Conservation (phyloP, 1,140 invertebrate genomes). For the Listronotus bonariensis region DNA sequence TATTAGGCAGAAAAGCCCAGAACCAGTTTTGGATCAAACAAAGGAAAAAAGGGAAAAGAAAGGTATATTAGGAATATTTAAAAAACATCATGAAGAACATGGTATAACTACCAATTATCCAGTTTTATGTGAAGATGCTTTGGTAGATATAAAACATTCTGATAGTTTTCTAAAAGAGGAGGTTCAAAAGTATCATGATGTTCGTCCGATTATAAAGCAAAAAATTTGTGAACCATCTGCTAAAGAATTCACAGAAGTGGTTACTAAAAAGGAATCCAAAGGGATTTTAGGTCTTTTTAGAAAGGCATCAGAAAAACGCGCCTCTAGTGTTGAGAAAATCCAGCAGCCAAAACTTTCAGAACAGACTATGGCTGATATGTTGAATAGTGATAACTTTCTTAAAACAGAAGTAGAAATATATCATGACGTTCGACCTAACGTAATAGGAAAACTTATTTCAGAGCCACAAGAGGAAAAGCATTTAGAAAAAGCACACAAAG, state of each 20-base stretch:
- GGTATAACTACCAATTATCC: background rate
- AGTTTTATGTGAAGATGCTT: conserved; percentile 21
- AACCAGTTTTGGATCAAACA: background rate
- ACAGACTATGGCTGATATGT: conserved; percentile 40
- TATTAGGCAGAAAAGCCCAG: background rate
- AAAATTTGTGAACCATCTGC: conserved; percentile 1
- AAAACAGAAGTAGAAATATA: conserved; percentile 42
- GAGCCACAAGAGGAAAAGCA: conserved; percentile 1
- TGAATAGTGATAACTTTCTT: conserved; percentile 39
- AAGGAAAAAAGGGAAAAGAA: conserved; percentile 27
- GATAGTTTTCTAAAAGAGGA: conserved; percentile 28
- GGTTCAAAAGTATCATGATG: conserved; percentile 36
- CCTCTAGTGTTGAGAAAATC: conserved; percentile 13
- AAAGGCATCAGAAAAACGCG: conserved; percentile 8
- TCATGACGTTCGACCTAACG: conserved; percentile 36
- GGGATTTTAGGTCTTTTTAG: conserved; percentile 20
- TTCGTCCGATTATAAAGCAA: conserved; percentile 19
- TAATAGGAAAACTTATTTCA: background rate
- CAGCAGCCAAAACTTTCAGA: conserved; percentile 35
- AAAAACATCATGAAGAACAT: conserved; percentile 21
- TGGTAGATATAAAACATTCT: conserved; percentile 26
- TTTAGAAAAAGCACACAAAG: conserved; percentile 7
- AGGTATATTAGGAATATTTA: conserved; percentile 30
- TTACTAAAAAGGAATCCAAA: conserved; percentile 22
- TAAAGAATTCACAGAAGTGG: conserved; percentile 1